Percentiles rank a stretch among this genome's conserved stretches.
phyloP scores from a whole-genome alignment of 2,113 vertebrate genomes.

The Chunga burmeisteri region DNA sequence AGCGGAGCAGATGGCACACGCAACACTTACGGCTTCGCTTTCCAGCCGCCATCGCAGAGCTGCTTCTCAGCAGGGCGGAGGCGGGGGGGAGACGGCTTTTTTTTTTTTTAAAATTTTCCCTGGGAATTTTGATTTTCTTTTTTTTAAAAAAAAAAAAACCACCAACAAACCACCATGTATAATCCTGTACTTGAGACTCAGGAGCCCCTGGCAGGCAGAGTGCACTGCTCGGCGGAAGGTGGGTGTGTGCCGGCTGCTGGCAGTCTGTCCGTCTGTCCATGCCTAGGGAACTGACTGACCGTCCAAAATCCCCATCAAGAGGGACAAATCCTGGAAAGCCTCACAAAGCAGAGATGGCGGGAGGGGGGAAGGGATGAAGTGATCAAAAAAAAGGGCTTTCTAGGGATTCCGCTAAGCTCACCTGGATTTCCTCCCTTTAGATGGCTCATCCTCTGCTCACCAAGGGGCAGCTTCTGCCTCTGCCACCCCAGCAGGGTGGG shows the following conservation, averaged over 20 bases:
- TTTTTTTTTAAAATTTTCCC: background rate
- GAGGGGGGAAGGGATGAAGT: background rate
- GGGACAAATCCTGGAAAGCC: constrained; percentile 24
- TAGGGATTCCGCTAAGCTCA: background rate
- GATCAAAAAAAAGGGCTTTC: constrained; percentile 19
- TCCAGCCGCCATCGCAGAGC: constrained; percentile 67
- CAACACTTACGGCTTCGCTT: constrained; percentile 60
- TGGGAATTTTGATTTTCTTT: constrained; percentile 22
- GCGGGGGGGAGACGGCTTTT: background rate
- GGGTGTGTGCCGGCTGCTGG: accelerated
- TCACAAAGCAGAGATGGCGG: background rate
- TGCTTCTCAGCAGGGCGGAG: constrained; percentile 45
- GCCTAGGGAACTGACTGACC: background rate
- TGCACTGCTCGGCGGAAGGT: accelerated
- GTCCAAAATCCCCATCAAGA: background rate
- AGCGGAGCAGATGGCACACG: constrained; percentile 58
- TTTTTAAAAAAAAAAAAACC: background rate
- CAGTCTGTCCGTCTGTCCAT: background rate
- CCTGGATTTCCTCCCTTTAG: background rate
- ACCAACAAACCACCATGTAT: background rate
- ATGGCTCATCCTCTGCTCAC: background rate
- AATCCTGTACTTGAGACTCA: background rate
- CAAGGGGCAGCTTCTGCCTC: background rate
- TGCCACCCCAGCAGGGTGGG: accelerated
- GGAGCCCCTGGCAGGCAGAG: background rate